Evolutionary conservation across 2,888 invertebrate species (phyloP), one percentile per base, ranked within the genome.

Genomic region (Tetanocera ferruginea): DNA sequence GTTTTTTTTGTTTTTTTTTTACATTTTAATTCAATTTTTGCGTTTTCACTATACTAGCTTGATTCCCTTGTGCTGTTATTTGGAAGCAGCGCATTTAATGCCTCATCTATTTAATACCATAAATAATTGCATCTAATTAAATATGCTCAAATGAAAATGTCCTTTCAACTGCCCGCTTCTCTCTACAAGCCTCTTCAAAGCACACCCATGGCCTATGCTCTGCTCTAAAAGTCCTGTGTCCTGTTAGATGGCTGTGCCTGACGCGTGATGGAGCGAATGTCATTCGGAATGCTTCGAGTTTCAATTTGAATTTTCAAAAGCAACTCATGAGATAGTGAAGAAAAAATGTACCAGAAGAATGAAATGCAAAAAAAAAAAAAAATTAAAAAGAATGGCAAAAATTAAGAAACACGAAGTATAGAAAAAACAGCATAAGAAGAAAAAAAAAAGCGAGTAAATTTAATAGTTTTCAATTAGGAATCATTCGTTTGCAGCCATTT

Each of bases 31-130:
- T 66, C 64, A 75, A 75, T 75, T 75, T 52, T 64, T 62, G 9
- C 51, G 31, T 55, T 51, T 75, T 34, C 9, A 69, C 60, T 55
- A 34, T 31, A 57, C 60, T 70, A 37, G 31, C 57, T 62, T 25
- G 49, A 23, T 25, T 23, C 51, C 57, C 34, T 67, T 19, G 17
- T 43, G 34, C 34, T 51, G 23, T 62, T 25, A 19, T 37, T 76
- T 52, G 73, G 43, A 25, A 69, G 55, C 82, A 85, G 84, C 86
- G 85, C 87, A 87, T 87, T 87, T 87, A 87, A 87, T 87, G 87
- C 87, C 88, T 88, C 87, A 88, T 87, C 87, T 87, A 87, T 88
- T 88, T 87, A 87, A 87, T 88, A 88, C 87, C 87, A 87, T 87
- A 88, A 87, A 87, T 87, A 87, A 87, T 87, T 87, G 88, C 87